Conservation (phyloP, 1,140 invertebrate species). For the Coptotermes formosanus region DNA sequence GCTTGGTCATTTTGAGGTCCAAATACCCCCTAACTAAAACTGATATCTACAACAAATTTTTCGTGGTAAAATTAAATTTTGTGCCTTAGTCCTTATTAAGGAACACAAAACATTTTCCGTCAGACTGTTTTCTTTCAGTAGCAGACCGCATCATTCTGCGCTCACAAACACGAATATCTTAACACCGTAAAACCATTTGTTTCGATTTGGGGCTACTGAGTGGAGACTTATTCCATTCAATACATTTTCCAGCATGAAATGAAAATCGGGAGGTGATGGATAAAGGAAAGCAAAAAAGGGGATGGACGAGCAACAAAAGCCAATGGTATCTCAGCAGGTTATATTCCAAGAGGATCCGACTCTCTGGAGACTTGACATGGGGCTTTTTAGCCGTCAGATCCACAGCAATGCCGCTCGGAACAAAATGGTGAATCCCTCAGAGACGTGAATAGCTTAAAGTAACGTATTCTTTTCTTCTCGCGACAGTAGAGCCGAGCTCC, state of each 20-base stretch:
- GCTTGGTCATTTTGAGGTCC: too few species aligned
- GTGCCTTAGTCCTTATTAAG: too few species aligned
- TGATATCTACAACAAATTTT: too few species aligned
- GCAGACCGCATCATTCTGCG: neutral
- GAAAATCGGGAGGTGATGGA: neutral
- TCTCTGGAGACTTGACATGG: neutral
- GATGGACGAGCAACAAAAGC: neutral
- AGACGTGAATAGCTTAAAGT: conserved; percentile 12
- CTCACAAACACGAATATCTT: neutral
- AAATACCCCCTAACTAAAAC: too few species aligned
- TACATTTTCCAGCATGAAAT: neutral
- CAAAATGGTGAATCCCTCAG: neutral
- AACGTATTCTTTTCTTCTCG: conserved; percentile 8
- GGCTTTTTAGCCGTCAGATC: conserved; percentile 4
- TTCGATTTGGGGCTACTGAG: neutral
- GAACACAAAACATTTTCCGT: too few species aligned
- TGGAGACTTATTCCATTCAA: neutral
- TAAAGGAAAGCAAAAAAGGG: neutral
- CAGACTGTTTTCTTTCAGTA: too few species aligned
- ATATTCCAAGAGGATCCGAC: neutral
- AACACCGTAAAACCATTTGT: neutral
- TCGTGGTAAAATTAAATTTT: too few species aligned
- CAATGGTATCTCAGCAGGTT: neutral
- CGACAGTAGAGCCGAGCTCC: neutral
- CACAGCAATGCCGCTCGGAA: neutral